Evolutionary conservation across 1,140 invertebrate species (phyloP), one percentile per base, ranked within the genome.

Genomic region (Epicauta chinensis): DNA sequence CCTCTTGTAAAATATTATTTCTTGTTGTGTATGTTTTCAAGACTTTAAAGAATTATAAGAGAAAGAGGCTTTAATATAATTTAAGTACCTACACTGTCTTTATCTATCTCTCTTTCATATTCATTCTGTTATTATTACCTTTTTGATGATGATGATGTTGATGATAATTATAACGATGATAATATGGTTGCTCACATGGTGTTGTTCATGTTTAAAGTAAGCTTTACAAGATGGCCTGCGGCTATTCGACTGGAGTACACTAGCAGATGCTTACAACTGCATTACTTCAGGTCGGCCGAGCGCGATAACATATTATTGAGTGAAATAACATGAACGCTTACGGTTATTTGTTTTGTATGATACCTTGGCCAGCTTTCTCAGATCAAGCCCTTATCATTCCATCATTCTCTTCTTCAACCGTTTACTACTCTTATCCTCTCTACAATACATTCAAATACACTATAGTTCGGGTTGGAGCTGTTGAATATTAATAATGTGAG

Each of bases 301-400:
- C 64, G 58, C 58, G 60, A 66, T 66, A 65, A 62, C 60, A 58
- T 63, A 66, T 64, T 66, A 66, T 66, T 61, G 64, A 64, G 64
- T 55, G 59, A 63, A 64, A 62, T 62, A 62, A 59, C 62, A 58
- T 40, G 40, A 41, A 50, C 31, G 62, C 64, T 62, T 45, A 48
- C 48, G 60, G 64, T 58, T 58, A 58, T 51, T 58, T 58, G 51
- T 58, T 43, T 51, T 58, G 36, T 51, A 47, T 40, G 46, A 49
- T 55, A 55, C 53, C 53, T 55, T 55, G 39, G 42, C 44, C 37
- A 45, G 45, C 13, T 51, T 51, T 51, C 48, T 51, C 48, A 34
- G 34, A 36, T 42, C 23, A 5, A 13, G 32, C 39, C 48, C 31
- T 16, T 51, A 23, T 23, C 23, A 23, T 23, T 23, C 23, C 35